Evolutionary conservation across 2,797 vertebrate species (phyloP), one percentile per base, ranked within the genome.

Genomic region (Poeciliopsis infans): DNA sequence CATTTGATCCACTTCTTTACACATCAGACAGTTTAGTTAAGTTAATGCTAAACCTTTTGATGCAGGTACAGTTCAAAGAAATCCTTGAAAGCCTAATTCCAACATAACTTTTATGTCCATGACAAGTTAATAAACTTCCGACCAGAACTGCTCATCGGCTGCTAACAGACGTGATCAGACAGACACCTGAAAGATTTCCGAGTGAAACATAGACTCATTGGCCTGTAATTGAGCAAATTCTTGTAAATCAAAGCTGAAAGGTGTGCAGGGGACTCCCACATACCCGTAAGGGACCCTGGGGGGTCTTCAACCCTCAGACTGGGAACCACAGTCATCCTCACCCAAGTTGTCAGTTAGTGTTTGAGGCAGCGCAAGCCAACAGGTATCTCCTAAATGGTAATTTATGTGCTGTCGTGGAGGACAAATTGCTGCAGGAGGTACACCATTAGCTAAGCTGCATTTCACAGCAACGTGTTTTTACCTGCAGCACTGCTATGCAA

Each of bases 401-500:
- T 94, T 93, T 93, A 93, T 91, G 89, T 88, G 78, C 85, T 91
- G 86, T 89, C 90, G 86, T 87, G 80, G 80, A 83, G 86, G 91
- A 94, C 94, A 94, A 90, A 94, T 91, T 93, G 91, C 94, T 94
- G 81, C 92, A 93, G 93, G 94, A 93, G 92, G 28, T 85, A 89
- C 57, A 87, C 76, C 83, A 92, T 93, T 94, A 93, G 85, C 89
- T 89, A 92, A 92, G 92, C 82, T 85, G 88, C 76, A 79, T 88
- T 82, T 92, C 85, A 85, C 81, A 79, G 83, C 74, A 72, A 83
- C 95, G 70, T 93, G 95, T 95, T 94, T 94, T 91, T 93, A 95
- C 95, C 93, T 96, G 95, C 91, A 93, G 79, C 71, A n/a, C 83
- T 94, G 87, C 90, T 94, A 96, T 96, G 91, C 86, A 87, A 94